phyloP scores from a whole-genome alignment of 2,113 vertebrate species.

The Daphoenositta chrysoptera region DNA sequence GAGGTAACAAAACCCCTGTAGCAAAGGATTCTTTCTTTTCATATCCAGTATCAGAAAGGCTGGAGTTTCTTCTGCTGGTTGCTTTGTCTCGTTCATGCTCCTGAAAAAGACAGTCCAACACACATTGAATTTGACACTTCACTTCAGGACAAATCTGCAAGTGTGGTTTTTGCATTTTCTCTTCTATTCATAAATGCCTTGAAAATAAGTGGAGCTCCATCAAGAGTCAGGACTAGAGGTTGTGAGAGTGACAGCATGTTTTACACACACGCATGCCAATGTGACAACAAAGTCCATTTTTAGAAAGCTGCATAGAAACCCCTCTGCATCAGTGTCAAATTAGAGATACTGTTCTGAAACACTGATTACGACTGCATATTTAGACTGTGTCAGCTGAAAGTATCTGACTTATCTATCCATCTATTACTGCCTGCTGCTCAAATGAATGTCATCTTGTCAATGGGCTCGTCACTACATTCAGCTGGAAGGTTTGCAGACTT shows the following conservation, averaged over 20 bases:
- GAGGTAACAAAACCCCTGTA: background rate
- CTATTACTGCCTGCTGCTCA: constrained; percentile 32
- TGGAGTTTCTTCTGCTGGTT: constrained; percentile 8
- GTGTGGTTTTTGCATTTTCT: background rate
- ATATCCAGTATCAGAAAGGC: background rate
- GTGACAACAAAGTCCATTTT: constrained; percentile 37
- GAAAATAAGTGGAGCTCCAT: constrained; percentile 48
- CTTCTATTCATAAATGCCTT: constrained; percentile 31
- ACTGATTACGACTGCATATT: constrained; percentile 58
- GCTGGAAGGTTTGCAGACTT: constrained; percentile 38
- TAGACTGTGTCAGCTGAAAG: constrained; percentile 48
- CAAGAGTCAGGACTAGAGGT: constrained; percentile 38
- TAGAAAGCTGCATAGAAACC: background rate
- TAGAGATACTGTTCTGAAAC: constrained; percentile 29
- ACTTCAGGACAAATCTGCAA: constrained; percentile 45
- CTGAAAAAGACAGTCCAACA: constrained; percentile 8
- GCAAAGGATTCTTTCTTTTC: background rate
- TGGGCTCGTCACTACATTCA: constrained; percentile 51
- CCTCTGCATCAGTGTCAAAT: constrained; percentile 49
- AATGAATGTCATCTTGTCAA: constrained; percentile 61
- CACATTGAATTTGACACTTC: constrained; percentile 61
- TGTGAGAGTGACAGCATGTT: constrained; percentile 58
- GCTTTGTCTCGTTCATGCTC: constrained; percentile 22
- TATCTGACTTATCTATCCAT: constrained; percentile 59
- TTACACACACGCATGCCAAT: background rate